These are phyloP conservation scores for Fulmarus glacialis DNA, from an alignment of 2,113 vertebrate genomes.

Conservation along the genomic window DNA sequence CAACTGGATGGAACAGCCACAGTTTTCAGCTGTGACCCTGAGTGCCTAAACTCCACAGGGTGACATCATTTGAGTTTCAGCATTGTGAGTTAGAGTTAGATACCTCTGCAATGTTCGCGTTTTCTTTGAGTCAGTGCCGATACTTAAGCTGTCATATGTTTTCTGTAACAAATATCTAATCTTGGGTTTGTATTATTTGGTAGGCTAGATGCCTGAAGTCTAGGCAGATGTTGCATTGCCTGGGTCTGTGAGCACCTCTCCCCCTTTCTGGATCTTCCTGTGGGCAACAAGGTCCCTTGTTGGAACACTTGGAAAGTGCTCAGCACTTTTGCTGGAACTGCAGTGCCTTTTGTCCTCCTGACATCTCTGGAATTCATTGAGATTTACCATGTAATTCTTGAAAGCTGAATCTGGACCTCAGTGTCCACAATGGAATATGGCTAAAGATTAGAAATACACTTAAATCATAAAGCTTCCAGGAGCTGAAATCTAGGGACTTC, in stretches of 20 bases:
- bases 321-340: not conserved
- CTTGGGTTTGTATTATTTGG: not conserved
- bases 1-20: not conserved
- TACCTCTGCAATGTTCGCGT: not conserved
- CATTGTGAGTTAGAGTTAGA: not conserved
- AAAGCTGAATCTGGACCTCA: not conserved
- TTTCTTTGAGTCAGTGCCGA: not conserved
- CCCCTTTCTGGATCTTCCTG: not conserved
- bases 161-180: not conserved
- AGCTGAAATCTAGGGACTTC: not conserved
- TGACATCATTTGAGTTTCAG: not conserved
- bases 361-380: not conserved
- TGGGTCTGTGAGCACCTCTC: not conserved
- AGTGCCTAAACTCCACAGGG: not conserved
- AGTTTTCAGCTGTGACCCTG: not conserved
- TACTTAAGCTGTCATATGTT: not conserved
- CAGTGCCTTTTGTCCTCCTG: not conserved
- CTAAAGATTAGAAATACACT: not conserved
- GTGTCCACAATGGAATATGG: not conserved
- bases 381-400: not conserved
- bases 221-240: not conserved
- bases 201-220: not conserved
- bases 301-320: not conserved
- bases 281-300: not conserved
- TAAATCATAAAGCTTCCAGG: not conserved